Conservation (phyloP, 1,140 invertebrate species). For the Danaus melanippus region DNA sequence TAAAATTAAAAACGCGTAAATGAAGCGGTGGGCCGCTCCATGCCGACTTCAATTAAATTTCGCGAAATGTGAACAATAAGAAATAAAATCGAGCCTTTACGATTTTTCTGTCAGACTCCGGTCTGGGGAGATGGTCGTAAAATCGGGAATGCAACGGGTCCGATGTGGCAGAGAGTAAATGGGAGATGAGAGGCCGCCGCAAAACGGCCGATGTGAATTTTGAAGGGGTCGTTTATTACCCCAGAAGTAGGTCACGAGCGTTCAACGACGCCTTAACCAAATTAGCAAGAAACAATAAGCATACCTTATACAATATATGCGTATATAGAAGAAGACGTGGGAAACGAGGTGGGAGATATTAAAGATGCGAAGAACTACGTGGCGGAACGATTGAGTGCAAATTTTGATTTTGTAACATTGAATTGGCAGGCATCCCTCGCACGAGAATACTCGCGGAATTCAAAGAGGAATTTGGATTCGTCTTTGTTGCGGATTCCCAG, state of each 20-base stretch:
- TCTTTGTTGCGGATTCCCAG: conserved; percentile 69
- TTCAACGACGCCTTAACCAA: conserved; percentile 21
- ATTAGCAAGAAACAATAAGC: conserved; percentile 16
- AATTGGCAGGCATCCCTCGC: conserved; percentile 43
- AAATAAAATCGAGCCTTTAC: conserved; percentile 70
- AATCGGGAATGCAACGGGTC: conserved; percentile 62
- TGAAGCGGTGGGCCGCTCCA: conserved; percentile 35
- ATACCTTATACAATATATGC: conserved; percentile 19
- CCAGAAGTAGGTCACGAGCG: conserved; percentile 53
- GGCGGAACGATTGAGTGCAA: conserved; percentile 45
- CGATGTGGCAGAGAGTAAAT: conserved; percentile 46
- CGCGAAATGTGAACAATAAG: conserved; percentile 69
- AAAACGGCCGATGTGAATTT: conserved; percentile 41
- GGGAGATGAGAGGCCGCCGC: conserved; percentile 29
- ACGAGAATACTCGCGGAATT: conserved; percentile 60
- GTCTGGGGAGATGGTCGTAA: conserved; percentile 62
- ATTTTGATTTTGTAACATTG: conserved; percentile 51
- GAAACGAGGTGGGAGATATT: conserved; percentile 26
- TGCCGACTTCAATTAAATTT: conserved; percentile 67
- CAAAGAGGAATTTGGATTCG: conserved; percentile 57
- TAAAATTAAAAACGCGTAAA: conserved; percentile 69
- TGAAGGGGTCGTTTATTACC: conserved; percentile 51
- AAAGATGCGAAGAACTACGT: conserved; percentile 20
- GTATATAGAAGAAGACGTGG: conserved; percentile 8
- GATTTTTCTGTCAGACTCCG: conserved; percentile 56